Conservation (phyloP, 2,797 vertebrate species). For the Florisuga fusca region DNA sequence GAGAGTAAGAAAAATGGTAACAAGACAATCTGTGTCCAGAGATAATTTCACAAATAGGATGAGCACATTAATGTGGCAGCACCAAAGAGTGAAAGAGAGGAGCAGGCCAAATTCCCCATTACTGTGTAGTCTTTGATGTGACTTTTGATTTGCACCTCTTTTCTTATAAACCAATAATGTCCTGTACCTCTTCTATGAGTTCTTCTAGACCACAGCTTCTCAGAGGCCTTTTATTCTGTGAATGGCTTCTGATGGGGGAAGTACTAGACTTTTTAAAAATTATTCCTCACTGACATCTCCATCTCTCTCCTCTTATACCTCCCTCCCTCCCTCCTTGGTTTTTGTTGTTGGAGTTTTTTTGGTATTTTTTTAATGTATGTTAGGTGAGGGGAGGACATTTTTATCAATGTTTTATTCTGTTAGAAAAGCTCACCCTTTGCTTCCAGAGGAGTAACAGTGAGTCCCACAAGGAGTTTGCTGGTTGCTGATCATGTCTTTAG, state of each 20-base stretch:
- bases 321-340: too few species aligned
- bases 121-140: slow-evolving; percentile 26
- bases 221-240: slow-evolving; percentile 27
- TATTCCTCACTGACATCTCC: not conserved
- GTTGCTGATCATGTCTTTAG: not conserved
- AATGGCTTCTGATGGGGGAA: not conserved
- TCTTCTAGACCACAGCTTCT: slow-evolving; percentile 42
- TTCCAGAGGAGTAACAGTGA: not conserved
- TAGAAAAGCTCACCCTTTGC: not conserved
- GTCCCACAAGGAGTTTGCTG: not conserved
- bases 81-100: not conserved
- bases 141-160: slow-evolving; percentile 40
- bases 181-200: not conserved
- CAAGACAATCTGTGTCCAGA: not conserved
- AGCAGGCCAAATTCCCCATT: not conserved
- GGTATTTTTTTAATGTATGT: not conserved
- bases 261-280: not conserved
- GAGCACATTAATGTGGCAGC: not conserved
- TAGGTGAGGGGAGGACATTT: not conserved
- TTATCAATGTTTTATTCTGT: not conserved
- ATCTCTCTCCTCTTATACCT: not conserved
- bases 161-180: slow-evolving; percentile 47
- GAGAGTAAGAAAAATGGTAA: not conserved
- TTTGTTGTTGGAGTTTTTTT: too few species aligned
- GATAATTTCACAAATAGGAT: not conserved